phyloP scores from a whole-genome alignment of 92 coral and sea anemone species.

The Chrysogorgia sp. region DNA sequence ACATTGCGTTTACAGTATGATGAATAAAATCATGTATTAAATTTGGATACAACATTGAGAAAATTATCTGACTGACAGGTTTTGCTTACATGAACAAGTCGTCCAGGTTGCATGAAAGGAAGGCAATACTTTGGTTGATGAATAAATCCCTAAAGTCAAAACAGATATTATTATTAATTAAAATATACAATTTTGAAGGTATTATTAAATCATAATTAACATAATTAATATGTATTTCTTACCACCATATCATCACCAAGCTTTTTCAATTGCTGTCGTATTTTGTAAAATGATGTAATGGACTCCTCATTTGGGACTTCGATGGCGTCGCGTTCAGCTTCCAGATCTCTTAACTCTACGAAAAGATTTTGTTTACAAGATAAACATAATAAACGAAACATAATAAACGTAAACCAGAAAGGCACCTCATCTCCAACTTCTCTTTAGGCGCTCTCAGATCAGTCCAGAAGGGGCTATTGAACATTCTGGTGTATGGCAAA shows the following conservation, averaged over 20 bases:
- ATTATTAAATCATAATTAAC: not conserved
- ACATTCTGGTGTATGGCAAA: no score
- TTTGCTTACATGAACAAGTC: constrained; percentile 79
- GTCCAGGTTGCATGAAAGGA: constrained; percentile 98
- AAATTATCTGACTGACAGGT: no score
- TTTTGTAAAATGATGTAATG: constrained; percentile 85
- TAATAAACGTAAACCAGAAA: no score
- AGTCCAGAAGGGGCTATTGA: no score
- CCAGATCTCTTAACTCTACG: constrained; percentile 81
- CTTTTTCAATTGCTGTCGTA: constrained; percentile 89
- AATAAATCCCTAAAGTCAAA: constrained; percentile 66
- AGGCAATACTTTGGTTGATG: constrained; percentile 94
- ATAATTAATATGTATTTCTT: not conserved
- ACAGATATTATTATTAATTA: not conserved
- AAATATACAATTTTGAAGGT: not conserved
- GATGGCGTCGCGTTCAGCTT: constrained; percentile 74
- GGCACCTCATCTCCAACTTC: no score
- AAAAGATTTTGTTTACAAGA: no score
- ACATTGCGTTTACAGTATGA: no score
- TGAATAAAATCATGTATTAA: not conserved
- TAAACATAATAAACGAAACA: no score
- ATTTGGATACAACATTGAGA: no score
- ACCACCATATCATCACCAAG: constrained; percentile 94
- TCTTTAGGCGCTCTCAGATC: no score
- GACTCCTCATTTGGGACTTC: constrained; percentile 91